Evolutionary conservation across 1,140 invertebrate genomes (phyloP).

Genomic region (Lepidotrigona ventralis): DNA sequence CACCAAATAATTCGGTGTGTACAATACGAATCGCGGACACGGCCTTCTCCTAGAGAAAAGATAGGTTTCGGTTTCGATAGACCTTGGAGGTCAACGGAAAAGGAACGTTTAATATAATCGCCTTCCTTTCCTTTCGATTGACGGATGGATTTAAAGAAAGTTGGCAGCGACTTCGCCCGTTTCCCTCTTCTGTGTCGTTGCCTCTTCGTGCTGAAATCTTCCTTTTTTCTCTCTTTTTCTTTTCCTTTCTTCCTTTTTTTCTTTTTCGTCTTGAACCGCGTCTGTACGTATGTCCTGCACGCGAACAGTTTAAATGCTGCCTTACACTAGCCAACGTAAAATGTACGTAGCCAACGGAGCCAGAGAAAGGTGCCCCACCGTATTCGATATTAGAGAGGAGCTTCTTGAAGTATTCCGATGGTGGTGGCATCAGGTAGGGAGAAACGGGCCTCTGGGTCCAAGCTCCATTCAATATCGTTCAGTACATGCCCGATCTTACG

Average conservation of each 20-base stretch:
- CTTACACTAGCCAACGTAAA: constrained; percentile 21
- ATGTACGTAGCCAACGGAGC: constrained; percentile 34
- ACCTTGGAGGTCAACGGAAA: constrained; percentile 69
- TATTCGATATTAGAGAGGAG: constrained; percentile 77
- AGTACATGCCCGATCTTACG: constrained; percentile 55
- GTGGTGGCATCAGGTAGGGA: constrained; percentile 72
- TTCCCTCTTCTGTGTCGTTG: constrained; percentile 4
- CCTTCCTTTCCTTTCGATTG: constrained; percentile 48
- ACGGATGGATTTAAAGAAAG: constrained; percentile 61
- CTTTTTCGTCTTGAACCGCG: constrained; percentile 14
- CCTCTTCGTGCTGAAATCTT: constrained; percentile 32
- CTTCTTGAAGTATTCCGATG: constrained; percentile 64
- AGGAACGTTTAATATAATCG: constrained; percentile 63
- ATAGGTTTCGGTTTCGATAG: constrained; percentile 65
- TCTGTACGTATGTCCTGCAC: constrained; percentile 28
- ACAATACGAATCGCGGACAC: constrained; percentile 9
- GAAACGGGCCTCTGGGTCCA: constrained; percentile 72
- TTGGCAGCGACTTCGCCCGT: constrained; percentile 31
- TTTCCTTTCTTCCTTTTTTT: constrained; percentile 22
- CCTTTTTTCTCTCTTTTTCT: constrained; percentile 15
- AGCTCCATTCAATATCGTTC: constrained; percentile 65
- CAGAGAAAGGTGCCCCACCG: constrained; percentile 78
- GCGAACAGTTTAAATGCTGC: constrained; percentile 7
- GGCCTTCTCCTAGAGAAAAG: constrained; percentile 51
- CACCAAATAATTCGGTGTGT: constrained; percentile 49